Percentiles rank a stretch among this genome's conserved stretches.
Evolutionary conservation across 2,113 vertebrate genomes (phyloP).

Genomic region (Brachypteracias leptosomus): DNA sequence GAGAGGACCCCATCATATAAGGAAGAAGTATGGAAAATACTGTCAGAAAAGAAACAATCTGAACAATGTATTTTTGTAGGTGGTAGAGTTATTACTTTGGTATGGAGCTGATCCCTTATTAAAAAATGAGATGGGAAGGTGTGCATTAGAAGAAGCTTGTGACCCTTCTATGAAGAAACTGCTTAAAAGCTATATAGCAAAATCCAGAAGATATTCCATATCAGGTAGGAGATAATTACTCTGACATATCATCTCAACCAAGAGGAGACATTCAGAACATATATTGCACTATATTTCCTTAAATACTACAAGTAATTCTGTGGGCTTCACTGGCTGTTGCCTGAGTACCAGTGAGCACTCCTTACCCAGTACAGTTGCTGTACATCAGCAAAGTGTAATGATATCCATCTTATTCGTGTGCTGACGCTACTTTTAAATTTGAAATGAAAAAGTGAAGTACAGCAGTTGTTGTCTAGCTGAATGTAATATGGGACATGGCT

Average conservation of each 20-base stretch:
- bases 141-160: conserved; percentile 68
- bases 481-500: background rate
- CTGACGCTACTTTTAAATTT: background rate
- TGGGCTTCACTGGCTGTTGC: background rate
- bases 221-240: conserved; percentile 57
- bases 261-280: background rate
- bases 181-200: conserved; percentile 29
- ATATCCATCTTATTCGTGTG: background rate
- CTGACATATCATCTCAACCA: background rate
- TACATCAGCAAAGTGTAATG: background rate
- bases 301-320: background rate
- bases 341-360: background rate
- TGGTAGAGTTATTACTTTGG: conserved; percentile 68
- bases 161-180: conserved; percentile 55
- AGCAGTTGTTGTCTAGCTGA: background rate
- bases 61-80: conserved; percentile 55
- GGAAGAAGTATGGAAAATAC: background rate
- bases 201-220: background rate
- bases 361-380: background rate
- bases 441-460: background rate
- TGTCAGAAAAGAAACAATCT: background rate
- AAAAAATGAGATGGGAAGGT: conserved; percentile 57
- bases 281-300: background rate
- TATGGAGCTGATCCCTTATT: conserved; percentile 73
- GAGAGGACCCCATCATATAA: background rate